Evolutionary conservation across 2,113 vertebrate genomes (phyloP), one percentile per base, ranked within the genome.

Genomic region (Blennius ocellaris): DNA sequence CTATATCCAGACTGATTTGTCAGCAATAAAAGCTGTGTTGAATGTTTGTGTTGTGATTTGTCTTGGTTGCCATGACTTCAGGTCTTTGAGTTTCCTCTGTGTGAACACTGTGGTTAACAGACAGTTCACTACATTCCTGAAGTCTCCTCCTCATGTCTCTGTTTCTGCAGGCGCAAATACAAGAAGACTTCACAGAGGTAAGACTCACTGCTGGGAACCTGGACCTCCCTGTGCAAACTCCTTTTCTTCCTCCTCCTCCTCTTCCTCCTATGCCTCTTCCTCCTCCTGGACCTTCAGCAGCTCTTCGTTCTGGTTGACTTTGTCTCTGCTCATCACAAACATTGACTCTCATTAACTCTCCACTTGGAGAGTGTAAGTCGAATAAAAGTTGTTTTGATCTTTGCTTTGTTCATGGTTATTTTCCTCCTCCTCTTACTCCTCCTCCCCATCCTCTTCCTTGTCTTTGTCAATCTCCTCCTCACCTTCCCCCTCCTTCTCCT

Each of bases 111-210:
- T 30, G 21, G 4, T 4, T 30, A 30, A 30, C 21, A 30, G 21
- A 30, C 21, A n/a, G 21, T 30, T 30, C 21, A 30, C 21, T 2
- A 30, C 21, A 2, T 30, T 30, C 21, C 21, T 7, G 60, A 55
- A 86, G 64, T 82, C 67, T 78, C 5, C 65, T 53, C 57, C 53
- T 43, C 17, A 60, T 86, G 78, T 91, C 41, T 86, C 91, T 80
- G 88, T 55, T 87, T 80, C 84, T 89, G 80, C 94, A 99, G 98
- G 96, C 96, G 97, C 92, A 99, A 99, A 93, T 99, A 99, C 88
- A 99, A 99, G 97, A 99, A 99, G 96, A 99, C 97, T 7, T 99
- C 98, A 69, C 98, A 99, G 94, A 99, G 98, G 98, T 99, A 98
- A 98, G 97, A 89, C 47, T 43, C 72, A 63, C 63, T 74, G 80